Evolutionary conservation across 2,888 invertebrate genomes (phyloP).

Genomic region (Abscondita cerata): DNA sequence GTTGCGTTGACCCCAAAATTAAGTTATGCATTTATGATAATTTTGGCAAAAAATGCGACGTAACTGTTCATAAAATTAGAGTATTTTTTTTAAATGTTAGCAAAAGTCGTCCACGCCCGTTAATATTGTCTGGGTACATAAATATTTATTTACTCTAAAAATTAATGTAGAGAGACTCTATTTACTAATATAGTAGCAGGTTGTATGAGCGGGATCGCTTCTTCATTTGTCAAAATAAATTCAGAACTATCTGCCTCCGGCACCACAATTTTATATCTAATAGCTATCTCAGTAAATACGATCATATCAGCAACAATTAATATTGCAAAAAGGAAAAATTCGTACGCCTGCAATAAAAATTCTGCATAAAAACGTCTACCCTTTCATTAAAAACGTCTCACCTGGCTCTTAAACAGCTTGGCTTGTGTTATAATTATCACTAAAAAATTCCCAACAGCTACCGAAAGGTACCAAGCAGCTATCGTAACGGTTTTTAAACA

Average conservation of each 20-base stretch:
- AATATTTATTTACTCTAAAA: background rate
- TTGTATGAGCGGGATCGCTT: slow-evolving; percentile 23
- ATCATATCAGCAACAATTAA: slow-evolving; percentile 73
- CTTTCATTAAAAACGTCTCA: slow-evolving; percentile 51
- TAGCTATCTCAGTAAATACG: slow-evolving; percentile 65
- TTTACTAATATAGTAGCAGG: slow-evolving; percentile 8
- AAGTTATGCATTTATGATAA: too few relatives aligned
- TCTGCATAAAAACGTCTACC: background rate
- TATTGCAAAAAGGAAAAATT: slow-evolving; percentile 77
- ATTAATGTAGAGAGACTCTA: background rate
- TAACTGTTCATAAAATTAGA: too few relatives aligned
- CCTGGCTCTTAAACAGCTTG: slow-evolving; percentile 70
- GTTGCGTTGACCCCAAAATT: too few relatives aligned
- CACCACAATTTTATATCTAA: slow-evolving; percentile 59
- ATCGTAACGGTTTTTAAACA: slow-evolving; percentile 86
- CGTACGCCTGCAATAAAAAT: slow-evolving; percentile 64
- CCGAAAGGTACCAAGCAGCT: slow-evolving; percentile 84
- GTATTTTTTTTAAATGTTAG: too few relatives aligned
- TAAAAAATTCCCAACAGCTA: slow-evolving; percentile 80
- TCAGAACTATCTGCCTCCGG: slow-evolving; percentile 56
- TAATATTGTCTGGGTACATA: too few relatives aligned
- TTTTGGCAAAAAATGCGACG: too few relatives aligned
- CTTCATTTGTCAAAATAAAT: slow-evolving; percentile 35
- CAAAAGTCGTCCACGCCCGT: too few relatives aligned
- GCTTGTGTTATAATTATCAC: slow-evolving; percentile 77